Base-by-base conservation (phyloP, 2,113 vertebrate genomes). In the Pachycephala philippinensis region DNA sequence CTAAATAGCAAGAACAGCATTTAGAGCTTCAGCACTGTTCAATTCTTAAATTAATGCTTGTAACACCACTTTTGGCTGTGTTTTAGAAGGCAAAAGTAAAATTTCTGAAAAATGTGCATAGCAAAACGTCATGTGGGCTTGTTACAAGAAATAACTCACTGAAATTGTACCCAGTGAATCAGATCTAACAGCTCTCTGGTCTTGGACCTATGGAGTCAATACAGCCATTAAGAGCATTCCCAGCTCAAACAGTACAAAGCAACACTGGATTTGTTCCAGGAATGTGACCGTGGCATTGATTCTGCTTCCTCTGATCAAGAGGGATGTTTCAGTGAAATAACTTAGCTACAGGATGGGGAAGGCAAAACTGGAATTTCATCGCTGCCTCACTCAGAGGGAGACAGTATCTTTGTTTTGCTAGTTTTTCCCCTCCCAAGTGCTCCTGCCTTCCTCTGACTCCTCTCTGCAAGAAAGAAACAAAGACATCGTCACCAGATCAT, bases 201-300 rank as follows among this genome's bases (percentile, higher is more conserved):
- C 77, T 71, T 31, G 28, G 35, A 75, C 26, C 8, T 87, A 14
- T 14, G 8, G 20, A 89, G 26, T 59, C 31, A 63, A 56, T 33
- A 40, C 10, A 74, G 33, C 19, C 42, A 35, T 9, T 59, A 70
- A 37, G 39, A 82, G 24, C 27, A 44, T 30, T 71, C 33, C 30
- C 44, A 59, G 27, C 33, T 59, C 39, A 42, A 87, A 49, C 15
- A 66, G 7, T 23, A 77, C 15, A 70, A 57, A 81, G 60, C 52
- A 87, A 76, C 11, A 23, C 3, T 56, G 17, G 35, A 76, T 28
- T 54, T 79, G 12, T 87, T 79, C 39, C 52, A 93, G 18, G 12
- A 87, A 91, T 3, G 15, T 24, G 39, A 84, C 21, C 0, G 0
- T 2, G 4, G 35, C 35, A 71, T 84, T 31, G 21, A 9, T 47